Conservation (phyloP, 2,113 vertebrate genomes). For the Dendrocopos noguchii region DNA sequence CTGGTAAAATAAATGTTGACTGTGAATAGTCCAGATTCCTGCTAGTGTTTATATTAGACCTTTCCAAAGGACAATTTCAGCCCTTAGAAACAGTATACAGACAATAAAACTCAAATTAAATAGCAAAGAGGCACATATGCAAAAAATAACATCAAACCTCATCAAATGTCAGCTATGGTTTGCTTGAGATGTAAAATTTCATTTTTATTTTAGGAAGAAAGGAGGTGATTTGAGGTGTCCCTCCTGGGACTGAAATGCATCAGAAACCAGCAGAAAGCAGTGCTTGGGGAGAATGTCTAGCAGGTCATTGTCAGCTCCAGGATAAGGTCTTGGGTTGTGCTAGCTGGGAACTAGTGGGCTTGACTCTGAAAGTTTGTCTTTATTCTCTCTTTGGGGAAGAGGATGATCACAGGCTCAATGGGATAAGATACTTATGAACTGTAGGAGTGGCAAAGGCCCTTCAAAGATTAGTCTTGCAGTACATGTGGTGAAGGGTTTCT, state of each 20-base stretch:
- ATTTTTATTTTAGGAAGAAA: neutral
- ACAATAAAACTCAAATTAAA: conserved; percentile 13
- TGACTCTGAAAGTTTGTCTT: neutral
- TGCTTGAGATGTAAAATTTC: neutral
- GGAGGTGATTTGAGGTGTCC: neutral
- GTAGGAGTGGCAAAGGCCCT: neutral
- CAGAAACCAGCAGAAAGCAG: neutral
- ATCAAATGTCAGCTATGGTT: neutral
- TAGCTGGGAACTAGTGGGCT: neutral
- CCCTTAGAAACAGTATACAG: conserved; percentile 17
- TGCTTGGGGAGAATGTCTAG: neutral
- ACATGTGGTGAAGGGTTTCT: neutral
- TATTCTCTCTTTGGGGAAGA: neutral
- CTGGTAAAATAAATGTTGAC: conserved; percentile 63
- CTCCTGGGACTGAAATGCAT: neutral
- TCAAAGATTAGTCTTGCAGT: neutral
- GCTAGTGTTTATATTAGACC: conserved; percentile 30
- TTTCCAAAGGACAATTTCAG: conserved; percentile 39
- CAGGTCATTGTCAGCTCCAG: neutral
- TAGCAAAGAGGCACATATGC: neutral
- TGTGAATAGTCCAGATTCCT: conserved; percentile 71
- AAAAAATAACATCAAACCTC: neutral
- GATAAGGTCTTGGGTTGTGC: neutral
- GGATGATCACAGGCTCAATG: neutral
- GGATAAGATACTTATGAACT: neutral